Base-by-base conservation (phyloP, 2,888 invertebrate genomes). In the Tachina lurida region DNA sequence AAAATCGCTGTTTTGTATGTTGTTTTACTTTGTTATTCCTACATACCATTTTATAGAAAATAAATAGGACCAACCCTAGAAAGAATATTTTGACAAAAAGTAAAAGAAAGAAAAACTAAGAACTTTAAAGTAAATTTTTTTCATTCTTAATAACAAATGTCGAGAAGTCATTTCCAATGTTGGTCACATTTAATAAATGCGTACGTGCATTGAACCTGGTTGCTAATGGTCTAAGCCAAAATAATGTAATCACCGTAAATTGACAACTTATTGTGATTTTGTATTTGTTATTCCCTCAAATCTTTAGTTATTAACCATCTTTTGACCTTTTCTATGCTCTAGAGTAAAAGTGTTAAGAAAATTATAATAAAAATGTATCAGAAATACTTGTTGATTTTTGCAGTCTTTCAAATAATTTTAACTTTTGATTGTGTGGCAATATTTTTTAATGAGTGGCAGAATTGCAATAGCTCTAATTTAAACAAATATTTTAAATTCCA, bases 151-250 rank as follows among this genome's bases (percentile, higher is more conserved):
- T 31, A 31, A 31, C 31, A 31, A 31, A 31, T 2, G 31, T 31
- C 31, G 31, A 31, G 7, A 31, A 7, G 49, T 19, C 17, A 10
- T 17, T 54, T 54, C 10, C 2, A 10, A 47, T 56, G 76, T 76
- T 63, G 70, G 60, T 79, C 17, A 19, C 62, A 70, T 77, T 70
- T 63, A 8, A 17, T 47, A 17, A 5, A 13, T 68, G 54, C 54
- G 22, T 58, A 79, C 78, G 79, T 84, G 71, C 65, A 71, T 70
- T 79, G 60, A 75, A 84, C 70, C 70, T 70, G 56, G 56, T 78
- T 78, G 56, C 17, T 45, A 10, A 8, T 54, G 12, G n/a, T 41
- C 41, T 56, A 67, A 39, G 41, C 19, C 10, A 39, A 71, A 58
- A 60, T 39, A 73, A 12, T 15, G 3, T n/a, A 78, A 31, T 78